Percentiles rank a stretch among this genome's conserved stretches.
phyloP scores from a whole-genome alignment of 2,888 invertebrate species.

The Pandemis cinnamomeana region DNA sequence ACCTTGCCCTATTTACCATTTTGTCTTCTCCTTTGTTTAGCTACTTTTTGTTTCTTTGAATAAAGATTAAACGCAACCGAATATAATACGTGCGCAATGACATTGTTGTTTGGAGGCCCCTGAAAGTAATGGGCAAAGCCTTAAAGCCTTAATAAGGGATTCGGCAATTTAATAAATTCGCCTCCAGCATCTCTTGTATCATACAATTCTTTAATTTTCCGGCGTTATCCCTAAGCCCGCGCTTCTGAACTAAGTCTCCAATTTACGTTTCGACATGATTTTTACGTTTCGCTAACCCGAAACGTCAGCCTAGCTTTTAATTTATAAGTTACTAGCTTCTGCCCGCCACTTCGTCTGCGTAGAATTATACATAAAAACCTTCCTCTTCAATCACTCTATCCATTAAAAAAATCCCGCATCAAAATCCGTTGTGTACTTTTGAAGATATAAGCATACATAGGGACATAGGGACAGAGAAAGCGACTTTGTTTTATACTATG shows the following conservation, averaged over 20 bases:
- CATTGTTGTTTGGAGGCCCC: conserved; percentile 17
- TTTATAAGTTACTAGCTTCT: conserved; percentile 17
- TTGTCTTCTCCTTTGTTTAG: conserved; percentile 5
- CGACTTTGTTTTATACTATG: too few relatives aligned
- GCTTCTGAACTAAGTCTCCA: conserved; percentile 38
- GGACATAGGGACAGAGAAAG: too few relatives aligned
- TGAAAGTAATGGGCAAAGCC: conserved; percentile 20
- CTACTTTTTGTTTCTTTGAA: conserved; percentile 10
- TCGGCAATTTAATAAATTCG: conserved; percentile 40
- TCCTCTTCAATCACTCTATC: too few relatives aligned
- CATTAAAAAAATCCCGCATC: too few relatives aligned
- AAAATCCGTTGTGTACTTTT: too few relatives aligned
- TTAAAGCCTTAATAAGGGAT: conserved; percentile 35
- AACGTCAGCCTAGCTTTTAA: conserved; percentile 22
- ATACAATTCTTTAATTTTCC: conserved; percentile 42
- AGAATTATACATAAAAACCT: too few relatives aligned
- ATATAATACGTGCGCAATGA: conserved; percentile 23
- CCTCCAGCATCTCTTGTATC: conserved; percentile 24
- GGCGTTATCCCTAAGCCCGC: conserved; percentile 22
- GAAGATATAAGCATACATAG: too few relatives aligned
- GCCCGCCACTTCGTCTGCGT: too few relatives aligned
- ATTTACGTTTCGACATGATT: conserved; percentile 40
- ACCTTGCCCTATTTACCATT: background rate
- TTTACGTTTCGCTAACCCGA: conserved; percentile 23
- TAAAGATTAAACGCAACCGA: conserved; percentile 4